A percentile compares a stretch with the other conserved stretches of the same genome.
Conservation (phyloP, 2,113 vertebrate genomes). For the Ophthalmolycus amberensis region DNA sequence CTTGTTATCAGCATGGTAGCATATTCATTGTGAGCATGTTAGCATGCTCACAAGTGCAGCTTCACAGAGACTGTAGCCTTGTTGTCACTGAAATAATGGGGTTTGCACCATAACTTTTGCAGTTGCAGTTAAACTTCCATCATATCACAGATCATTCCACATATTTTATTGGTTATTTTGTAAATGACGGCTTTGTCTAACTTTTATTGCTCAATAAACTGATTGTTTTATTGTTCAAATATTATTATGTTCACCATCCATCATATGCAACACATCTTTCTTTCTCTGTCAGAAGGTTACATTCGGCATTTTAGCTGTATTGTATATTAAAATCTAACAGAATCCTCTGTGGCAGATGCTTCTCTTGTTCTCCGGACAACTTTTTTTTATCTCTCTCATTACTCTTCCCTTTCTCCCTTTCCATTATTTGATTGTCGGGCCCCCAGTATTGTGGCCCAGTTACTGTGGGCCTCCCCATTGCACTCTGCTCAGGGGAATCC, state of each 20-base stretch:
- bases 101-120: not conserved
- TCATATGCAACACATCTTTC: not conserved
- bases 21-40: not conserved
- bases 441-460: constrained; percentile 48
- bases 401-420: constrained; percentile 54
- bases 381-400: constrained; percentile 47
- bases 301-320: not conserved
- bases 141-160: too few species aligned
- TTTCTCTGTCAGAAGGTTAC: constrained; percentile 1
- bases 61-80: not conserved
- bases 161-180: not conserved
- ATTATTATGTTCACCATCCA: not conserved
- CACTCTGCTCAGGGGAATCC: constrained; percentile 62
- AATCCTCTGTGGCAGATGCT: constrained; percentile 34
- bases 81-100: not conserved
- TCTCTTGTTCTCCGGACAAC: constrained; percentile 41
- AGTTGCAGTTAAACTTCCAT: not conserved
- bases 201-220: not conserved
- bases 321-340: not conserved
- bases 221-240: not conserved
- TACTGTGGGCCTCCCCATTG: constrained; percentile 49
- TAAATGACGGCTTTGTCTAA: not conserved
- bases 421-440: constrained; percentile 48
- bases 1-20: not conserved
- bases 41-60: not conserved